Evolutionary conservation across 2,888 invertebrate genomes (phyloP).

Genomic region (Philopedon plagiatum): DNA sequence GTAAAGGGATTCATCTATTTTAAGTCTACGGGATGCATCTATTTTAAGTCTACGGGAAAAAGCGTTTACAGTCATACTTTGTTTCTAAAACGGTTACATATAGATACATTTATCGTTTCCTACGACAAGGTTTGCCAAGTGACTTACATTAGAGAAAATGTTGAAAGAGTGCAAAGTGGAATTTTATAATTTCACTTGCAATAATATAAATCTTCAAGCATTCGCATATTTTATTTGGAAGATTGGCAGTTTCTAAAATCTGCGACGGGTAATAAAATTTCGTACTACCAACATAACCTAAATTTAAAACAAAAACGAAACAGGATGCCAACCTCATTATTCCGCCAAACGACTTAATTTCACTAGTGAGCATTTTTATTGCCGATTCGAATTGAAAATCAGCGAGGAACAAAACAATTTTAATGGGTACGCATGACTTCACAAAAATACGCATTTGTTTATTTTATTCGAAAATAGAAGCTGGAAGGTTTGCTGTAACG

Average conservation of each 20-base stretch:
- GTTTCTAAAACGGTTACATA: no score
- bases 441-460: slow-evolving; percentile 47
- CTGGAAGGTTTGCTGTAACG: slow-evolving; percentile 21
- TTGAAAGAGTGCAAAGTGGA: no score
- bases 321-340: slow-evolving; percentile 30
- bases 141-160: no score
- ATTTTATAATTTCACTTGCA: no score
- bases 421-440: slow-evolving; percentile 45
- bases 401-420: slow-evolving; percentile 41
- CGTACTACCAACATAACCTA: slow-evolving; percentile 19
- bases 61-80: no score
- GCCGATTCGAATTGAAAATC: slow-evolving; percentile 36
- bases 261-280: neutral
- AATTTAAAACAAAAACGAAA: slow-evolving; percentile 33
- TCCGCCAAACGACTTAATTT: slow-evolving; percentile 33
- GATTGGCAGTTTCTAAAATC: neutral
- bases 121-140: no score
- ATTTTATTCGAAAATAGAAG: slow-evolving; percentile 45
- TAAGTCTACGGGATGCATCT: no score
- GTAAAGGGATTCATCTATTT: no score
- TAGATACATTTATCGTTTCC: no score
- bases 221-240: neutral
- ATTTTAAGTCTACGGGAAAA: no score
- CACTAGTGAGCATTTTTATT: slow-evolving; percentile 33
- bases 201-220: no score